These are phyloP conservation scores for Lagria hirta DNA, from an alignment of 2,888 invertebrate genomes.

Conservation along the genomic window DNA sequence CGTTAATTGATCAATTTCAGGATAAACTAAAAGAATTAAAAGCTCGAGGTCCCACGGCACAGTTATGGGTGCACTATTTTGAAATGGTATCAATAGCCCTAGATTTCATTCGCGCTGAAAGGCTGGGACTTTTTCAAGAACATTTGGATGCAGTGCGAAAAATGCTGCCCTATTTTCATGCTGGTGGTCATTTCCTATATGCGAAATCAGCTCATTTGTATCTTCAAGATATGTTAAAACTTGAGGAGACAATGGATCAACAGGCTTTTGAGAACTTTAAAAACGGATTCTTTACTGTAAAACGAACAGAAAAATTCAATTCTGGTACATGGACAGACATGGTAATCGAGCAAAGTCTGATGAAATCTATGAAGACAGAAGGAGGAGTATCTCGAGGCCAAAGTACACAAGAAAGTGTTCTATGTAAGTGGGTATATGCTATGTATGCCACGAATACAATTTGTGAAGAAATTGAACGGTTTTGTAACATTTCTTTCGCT, in stretches of 20 bases:
- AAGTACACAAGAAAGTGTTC: conserved; percentile 25
- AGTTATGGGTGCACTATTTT: conserved; percentile 46
- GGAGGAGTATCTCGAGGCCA: conserved; percentile 32
- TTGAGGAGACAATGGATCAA: conserved; percentile 28
- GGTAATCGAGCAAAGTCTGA: conserved; percentile 43
- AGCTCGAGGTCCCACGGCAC: conserved; percentile 43
- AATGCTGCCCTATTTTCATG: conserved; percentile 47
- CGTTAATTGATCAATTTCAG: conserved; percentile 38
- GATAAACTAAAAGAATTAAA: conserved; percentile 38
- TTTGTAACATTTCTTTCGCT: no score
- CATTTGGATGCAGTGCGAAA: conserved; percentile 45
- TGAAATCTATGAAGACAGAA: conserved; percentile 35
- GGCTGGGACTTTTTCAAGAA: conserved; percentile 48
- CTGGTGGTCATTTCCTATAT: conserved; percentile 39
- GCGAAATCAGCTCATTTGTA: conserved; percentile 43
- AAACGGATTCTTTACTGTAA: conserved; percentile 26
- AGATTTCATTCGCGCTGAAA: conserved; percentile 48
- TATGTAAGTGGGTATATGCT: conserved; percentile 23
- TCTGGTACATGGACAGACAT: conserved; percentile 34
- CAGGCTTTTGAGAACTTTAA: conserved; percentile 41
- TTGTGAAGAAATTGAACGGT: no score
- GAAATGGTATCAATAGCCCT: conserved; percentile 46
- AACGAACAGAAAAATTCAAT: conserved; percentile 32
- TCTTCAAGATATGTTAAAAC: conserved; percentile 29
- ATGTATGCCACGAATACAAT: conserved; percentile 19